Conservation (phyloP, 30 jellyfish, hydroid and myxozoan species). For the Hydractinia echinata region DNA sequence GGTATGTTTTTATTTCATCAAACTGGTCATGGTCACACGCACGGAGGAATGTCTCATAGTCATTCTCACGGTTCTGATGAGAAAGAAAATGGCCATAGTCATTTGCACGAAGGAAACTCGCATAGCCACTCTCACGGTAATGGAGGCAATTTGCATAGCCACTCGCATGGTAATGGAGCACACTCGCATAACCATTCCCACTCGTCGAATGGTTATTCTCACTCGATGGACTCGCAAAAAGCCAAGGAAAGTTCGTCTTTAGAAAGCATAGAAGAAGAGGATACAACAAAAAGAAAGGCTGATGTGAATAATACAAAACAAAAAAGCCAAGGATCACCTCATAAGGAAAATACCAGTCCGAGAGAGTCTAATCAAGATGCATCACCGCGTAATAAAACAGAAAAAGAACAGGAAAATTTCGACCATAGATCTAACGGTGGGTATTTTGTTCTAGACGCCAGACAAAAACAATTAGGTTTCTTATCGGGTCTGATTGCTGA, state of each 20-base stretch:
- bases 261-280: neutral
- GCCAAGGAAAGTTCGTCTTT: constrained; percentile 2
- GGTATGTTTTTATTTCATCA: constrained; percentile 96
- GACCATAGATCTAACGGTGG: too few relatives aligned
- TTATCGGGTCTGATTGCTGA: too few relatives aligned
- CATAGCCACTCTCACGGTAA: neutral
- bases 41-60: constrained; percentile 63
- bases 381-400: neutral
- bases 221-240: neutral
- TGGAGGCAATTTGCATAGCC: neutral
- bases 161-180: constrained; percentile 2
- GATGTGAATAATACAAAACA: neutral
- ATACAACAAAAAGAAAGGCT: neutral
- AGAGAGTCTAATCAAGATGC: neutral
- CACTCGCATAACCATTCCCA: neutral
- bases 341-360: neutral
- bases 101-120: neutral
- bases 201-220: neutral
- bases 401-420: neutral
- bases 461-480: too few relatives aligned
- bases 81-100: neutral
- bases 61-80: constrained; percentile 70
- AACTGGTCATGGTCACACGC: constrained; percentile 92
- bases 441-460: too few relatives aligned
- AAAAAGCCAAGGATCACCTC: neutral